Conservation (phyloP, 2,113 vertebrate genomes). For the Vireo altiloquus region DNA sequence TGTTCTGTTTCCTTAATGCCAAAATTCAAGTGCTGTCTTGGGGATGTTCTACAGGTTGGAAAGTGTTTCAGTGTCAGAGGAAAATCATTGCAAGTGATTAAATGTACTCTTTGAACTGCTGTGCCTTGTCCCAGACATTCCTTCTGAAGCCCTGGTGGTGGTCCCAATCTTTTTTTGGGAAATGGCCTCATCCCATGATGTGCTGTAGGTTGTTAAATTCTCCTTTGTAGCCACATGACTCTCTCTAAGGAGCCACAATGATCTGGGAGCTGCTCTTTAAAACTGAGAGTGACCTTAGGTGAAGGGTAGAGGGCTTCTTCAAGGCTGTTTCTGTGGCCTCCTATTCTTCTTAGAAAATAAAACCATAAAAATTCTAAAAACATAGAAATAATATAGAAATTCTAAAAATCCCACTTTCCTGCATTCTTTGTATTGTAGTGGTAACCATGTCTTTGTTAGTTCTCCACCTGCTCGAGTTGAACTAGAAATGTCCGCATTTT, state of each 20-base stretch:
- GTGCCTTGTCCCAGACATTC: not conserved
- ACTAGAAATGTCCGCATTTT: not conserved
- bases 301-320: not conserved
- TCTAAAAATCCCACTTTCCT: not conserved
- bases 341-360: not conserved
- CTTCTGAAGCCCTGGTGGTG: not conserved
- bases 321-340: not conserved
- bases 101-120: not conserved
- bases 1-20: not conserved
- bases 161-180: not conserved
- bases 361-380: not conserved
- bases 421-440: not conserved
- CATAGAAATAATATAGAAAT: not conserved
- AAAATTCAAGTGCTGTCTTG: fast-evolving
- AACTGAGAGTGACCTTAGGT: not conserved
- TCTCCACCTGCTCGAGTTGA: not conserved
- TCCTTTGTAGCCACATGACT: not conserved
- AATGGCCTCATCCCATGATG: not conserved
- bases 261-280: not conserved
- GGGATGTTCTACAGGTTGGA: not conserved
- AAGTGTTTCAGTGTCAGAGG: not conserved
- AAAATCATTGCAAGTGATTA: not conserved
- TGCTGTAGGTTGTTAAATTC: not conserved
- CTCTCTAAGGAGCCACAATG: not conserved
- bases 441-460: not conserved